These are phyloP conservation scores for Acomys russatus DNA, from an alignment of 2,797 vertebrate species.

Conservation along the genomic window DNA sequence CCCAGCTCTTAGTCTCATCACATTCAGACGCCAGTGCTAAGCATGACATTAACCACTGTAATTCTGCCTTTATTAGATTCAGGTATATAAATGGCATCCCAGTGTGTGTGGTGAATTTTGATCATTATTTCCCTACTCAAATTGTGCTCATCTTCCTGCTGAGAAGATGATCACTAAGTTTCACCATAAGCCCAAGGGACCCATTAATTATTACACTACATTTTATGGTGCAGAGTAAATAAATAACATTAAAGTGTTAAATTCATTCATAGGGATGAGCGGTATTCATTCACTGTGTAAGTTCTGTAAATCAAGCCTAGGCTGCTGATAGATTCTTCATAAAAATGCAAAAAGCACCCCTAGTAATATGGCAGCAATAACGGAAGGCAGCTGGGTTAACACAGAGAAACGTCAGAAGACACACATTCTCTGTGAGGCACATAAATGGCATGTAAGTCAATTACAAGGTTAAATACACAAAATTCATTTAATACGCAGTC, in stretches of 20 bases:
- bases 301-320: constrained; percentile 82
- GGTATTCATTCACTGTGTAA: constrained; percentile 68
- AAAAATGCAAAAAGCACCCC: constrained; percentile 81
- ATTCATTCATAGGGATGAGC: constrained; percentile 84
- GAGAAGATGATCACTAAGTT: constrained; percentile 87
- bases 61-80: constrained; percentile 87
- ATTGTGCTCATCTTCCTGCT: constrained; percentile 84
- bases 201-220: constrained; percentile 87
- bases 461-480: constrained; percentile 69
- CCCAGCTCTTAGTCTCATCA: constrained; percentile 64
- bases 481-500: constrained; percentile 55
- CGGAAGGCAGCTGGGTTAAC: constrained; percentile 73
- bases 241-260: constrained; percentile 87
- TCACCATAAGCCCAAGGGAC: constrained; percentile 79
- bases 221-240: constrained; percentile 88
- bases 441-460: constrained; percentile 2
- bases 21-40: constrained; percentile 67
- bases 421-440: constrained; percentile 20
- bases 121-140: constrained; percentile 87
- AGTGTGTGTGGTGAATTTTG: constrained; percentile 84
- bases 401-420: constrained; percentile 68
- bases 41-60: constrained; percentile 74
- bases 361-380: constrained; percentile 83
- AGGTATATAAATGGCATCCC: constrained; percentile 84
- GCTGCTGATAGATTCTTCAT: constrained; percentile 81